phyloP scores from a whole-genome alignment of 2,113 vertebrate genomes.

The Jaculus jaculus region DNA sequence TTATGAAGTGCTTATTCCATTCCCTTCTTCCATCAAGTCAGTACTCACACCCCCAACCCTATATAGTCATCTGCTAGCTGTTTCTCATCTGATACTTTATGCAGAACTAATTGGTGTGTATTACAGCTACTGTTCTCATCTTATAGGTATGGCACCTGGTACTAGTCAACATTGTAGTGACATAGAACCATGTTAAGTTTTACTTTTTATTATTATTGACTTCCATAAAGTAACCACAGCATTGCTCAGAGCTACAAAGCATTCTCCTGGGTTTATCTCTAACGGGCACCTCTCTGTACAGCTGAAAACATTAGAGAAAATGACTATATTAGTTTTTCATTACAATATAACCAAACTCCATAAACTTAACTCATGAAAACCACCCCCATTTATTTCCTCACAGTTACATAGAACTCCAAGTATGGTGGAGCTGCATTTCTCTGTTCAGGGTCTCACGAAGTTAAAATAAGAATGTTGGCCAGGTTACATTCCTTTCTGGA shows the following conservation, averaged over 20 bases:
- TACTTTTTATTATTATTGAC: background rate
- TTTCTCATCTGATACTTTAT: slow-evolving; percentile 42
- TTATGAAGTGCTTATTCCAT: background rate
- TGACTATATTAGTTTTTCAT: background rate
- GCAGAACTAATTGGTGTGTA: slow-evolving; percentile 22
- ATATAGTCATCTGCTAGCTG: background rate
- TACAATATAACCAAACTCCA: background rate
- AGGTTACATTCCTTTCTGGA: slow-evolving; percentile 1
- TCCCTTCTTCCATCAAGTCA: slow-evolving; percentile 4
- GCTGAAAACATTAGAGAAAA: background rate
- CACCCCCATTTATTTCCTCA: background rate
- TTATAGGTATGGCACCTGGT: background rate
- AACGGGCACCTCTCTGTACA: slow-evolving; percentile 13
- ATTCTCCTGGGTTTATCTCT: background rate
- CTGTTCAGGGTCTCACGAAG: background rate
- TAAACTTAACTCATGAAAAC: slow-evolving; percentile 11
- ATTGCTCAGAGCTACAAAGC: background rate
- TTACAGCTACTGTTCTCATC: slow-evolving; percentile 12
- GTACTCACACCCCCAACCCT: background rate
- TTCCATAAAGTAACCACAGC: background rate
- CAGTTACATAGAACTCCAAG: background rate
- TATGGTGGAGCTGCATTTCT: background rate
- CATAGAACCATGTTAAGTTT: slow-evolving; percentile 4
- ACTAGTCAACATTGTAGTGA: slow-evolving; percentile 3
- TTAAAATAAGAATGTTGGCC: slow-evolving; percentile 25